Conservation (phyloP, 2,797 vertebrate species). For the Lophotriccus pileatus region DNA sequence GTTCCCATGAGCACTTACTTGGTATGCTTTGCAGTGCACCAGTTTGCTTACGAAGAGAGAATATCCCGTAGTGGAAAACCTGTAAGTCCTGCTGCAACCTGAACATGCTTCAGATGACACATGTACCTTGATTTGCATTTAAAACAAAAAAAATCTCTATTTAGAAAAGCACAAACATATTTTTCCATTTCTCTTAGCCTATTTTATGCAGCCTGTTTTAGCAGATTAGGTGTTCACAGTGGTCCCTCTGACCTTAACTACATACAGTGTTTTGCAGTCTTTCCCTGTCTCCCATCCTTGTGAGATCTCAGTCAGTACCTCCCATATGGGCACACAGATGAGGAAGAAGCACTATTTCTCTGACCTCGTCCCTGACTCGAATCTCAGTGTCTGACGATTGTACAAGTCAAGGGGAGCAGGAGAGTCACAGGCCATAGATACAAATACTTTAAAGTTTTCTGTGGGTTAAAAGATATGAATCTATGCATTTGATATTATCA, state of each 20-base stretch:
- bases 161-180: background rate
- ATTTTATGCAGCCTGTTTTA: background rate
- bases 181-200: background rate
- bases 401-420: background rate
- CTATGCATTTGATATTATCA: background rate
- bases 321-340: fast-evolving
- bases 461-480: background rate
- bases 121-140: background rate
- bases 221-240: background rate
- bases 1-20: constrained; percentile 97
- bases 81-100: constrained; percentile 78
- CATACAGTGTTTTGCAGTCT: background rate
- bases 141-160: background rate
- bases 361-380: background rate
- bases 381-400: background rate
- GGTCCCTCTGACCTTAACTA: background rate
- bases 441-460: background rate
- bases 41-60: constrained; percentile 72
- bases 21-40: constrained; percentile 96
- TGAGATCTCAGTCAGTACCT: background rate
- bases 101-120: background rate
- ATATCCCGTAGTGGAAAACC: constrained; percentile 75
- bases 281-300: background rate
- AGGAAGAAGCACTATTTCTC: background rate
- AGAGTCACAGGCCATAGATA: background rate